Evolutionary conservation across 2,888 invertebrate species (phyloP), one percentile per base, ranked within the genome.

Genomic region (Drosophila algonquin): DNA sequence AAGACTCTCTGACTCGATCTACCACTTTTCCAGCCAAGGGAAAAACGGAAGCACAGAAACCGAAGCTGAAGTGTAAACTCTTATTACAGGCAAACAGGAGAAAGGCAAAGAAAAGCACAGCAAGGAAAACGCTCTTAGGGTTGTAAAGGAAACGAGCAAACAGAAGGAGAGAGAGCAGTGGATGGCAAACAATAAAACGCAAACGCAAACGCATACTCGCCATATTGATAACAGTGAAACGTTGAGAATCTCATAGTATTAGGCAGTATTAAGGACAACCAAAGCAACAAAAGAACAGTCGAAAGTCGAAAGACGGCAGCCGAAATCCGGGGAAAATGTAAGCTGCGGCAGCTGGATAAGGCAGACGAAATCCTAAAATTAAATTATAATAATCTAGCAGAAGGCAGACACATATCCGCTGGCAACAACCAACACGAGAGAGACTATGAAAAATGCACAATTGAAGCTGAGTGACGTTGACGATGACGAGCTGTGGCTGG

Each of bases 371-470:
- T 32, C 48, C 40, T 48, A 51, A 69, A 60, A 55, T 50, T 44
- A 69, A 63, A 80, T 70, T 68, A 75, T 54, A 59, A 56, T 52
- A 57, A 62, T 60, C 45, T 55, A 72, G 54, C 55, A 52, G 48
- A 61, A 60, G 16, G 64, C 56, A 73, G 61, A 27, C 64, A 77
- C 79, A 85, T 76, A 87, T 79, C 79, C 82, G 73, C 75, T 82
- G 81, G 71, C 73, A 82, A 79, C 83, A 82, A 82, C 69, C 82
- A 89, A 81, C 85, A 87, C 87, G 80, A 83, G 80, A 84, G 89
- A 89, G 88, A 89, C 87, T 85, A 87, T 88, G 86, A 89, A 87
- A 89, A 88, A 86, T 84, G 83, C 89, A 87, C 89, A 89, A 84
- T 79, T 81, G 89, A 89, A 84, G 87, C 81, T 79, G 70, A 79